phyloP scores from a whole-genome alignment of 2,113 vertebrate species.

The Anolis sagrei region DNA sequence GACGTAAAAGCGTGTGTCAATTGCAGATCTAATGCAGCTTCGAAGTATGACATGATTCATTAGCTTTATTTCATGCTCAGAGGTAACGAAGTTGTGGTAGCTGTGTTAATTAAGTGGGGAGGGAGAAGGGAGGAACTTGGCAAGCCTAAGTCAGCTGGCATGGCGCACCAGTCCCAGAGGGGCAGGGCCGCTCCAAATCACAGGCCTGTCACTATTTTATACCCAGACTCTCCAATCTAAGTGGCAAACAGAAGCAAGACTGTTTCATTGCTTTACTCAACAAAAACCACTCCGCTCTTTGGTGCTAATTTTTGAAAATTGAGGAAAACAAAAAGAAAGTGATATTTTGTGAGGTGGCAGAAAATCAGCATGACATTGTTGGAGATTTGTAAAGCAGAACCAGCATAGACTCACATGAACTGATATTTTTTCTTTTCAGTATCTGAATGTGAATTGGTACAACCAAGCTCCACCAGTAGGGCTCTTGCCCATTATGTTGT shows the following conservation, averaged over 20 bases:
- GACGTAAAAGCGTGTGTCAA: slow-evolving; percentile 61
- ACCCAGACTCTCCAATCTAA: not conserved
- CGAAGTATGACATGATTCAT: slow-evolving; percentile 62
- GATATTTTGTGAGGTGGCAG: not conserved
- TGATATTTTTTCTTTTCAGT: not conserved
- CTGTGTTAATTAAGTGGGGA: slow-evolving; percentile 66
- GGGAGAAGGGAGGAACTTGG: slow-evolving; percentile 40
- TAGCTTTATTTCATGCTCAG: slow-evolving; percentile 62
- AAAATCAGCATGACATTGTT: not conserved
- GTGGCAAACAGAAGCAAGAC: not conserved
- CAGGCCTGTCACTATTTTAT: not conserved
- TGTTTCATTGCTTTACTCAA: not conserved
- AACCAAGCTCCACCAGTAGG: not conserved
- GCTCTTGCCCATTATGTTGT: not conserved
- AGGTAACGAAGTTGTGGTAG: slow-evolving; percentile 59
- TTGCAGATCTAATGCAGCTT: slow-evolving; percentile 46
- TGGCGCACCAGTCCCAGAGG: slow-evolving; percentile 28
- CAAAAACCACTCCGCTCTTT: not conserved
- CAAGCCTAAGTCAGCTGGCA: slow-evolving; percentile 37
- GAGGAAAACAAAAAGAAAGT: not conserved
- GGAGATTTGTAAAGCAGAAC: not conserved
- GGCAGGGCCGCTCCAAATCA: not conserved
- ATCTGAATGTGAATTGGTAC: not conserved
- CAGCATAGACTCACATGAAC: not conserved
- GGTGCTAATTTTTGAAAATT: not conserved